Base-by-base conservation (phyloP, 2,797 vertebrate genomes). In the Fringilla coelebs region DNA sequence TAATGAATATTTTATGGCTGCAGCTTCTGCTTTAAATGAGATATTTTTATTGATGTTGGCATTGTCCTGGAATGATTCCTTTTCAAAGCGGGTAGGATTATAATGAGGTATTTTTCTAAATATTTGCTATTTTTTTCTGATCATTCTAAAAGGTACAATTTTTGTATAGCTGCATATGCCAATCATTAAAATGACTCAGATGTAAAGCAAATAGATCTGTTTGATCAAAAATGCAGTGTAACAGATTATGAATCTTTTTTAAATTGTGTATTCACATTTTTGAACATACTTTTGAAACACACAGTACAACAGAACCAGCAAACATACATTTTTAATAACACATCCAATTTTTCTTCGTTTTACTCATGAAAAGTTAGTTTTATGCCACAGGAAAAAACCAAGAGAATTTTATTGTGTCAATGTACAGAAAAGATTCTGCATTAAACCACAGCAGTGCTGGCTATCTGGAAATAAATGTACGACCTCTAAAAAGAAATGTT, bases 91-190 rank as follows among this genome's bases (percentile, higher is more conserved):
- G 32, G n/a, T 21, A 34, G 67, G 38, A 26, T 66, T 88, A 77
- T 74, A 89, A 96, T 84, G 79, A 85, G n/a, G 12, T 32, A 31
- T 60, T 86, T 88, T 73, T 73, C 87, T 88, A 78, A 94, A 84
- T 61, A 84, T 76, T 65, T 89, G 34, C 51, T 63, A 45, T 25
- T 19, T 91, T 91, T 81, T 82, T 36, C 67, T 75, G 54, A 57
- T 82, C 12, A 10, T 60, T 92, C 63, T 88, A 63, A 87, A 52
- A 87, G 49, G 75, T 63, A 78, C n/a, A 83, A 77, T 88, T 92
- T 91, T 73, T 55, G 52, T 66, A 51, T 45, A 29, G 29, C 38
- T 75, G 67, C 85, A 95, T 62, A 83, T 2, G 7, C 41, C 76
- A 81, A 34, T 80, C 87, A 94, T 57, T 77, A 62, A 90, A 89